Evolutionary conservation across 2,113 vertebrate species (phyloP), one percentile per base, ranked within the genome.

Genomic region (Poeciliopsis prolifica): DNA sequence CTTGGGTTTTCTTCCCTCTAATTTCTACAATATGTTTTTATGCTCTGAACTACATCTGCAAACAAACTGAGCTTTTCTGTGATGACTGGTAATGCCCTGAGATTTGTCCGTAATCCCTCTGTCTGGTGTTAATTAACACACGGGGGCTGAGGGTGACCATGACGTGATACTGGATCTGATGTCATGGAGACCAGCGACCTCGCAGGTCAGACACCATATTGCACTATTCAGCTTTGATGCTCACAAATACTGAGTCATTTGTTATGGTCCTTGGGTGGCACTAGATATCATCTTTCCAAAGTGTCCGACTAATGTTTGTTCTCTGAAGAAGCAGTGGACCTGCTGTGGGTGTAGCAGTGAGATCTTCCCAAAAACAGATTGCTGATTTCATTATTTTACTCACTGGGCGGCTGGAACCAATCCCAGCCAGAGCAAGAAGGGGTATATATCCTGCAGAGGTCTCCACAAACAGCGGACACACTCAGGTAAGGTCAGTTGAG

Each of bases 101-200:
- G 90, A 87, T 87, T 87, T 81, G 83, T 91, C 86, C 82, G 48
- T 74, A 82, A 85, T 91, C 88, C 88, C 81, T 80, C 76, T 83
- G 84, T 90, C 91, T 94, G 93, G 85, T 90, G 88, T 89, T 93
- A 91, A 94, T 94, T 94, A 95, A 90, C 87, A 79, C 84, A 81
- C 79, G 13, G 81, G 80, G 89, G 81, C 86, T 73, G 77, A 89
- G 91, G 92, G 85, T 90, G 88, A 91, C 90, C 88, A 87, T 91
- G 90, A 93, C 86, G 90, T 89, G 88, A 91, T 90, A 42, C 83
- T 79, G 66, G 79, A 63, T 87, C 88, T 93, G 93, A 92, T 93
- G 91, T 94, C 93, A 94, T 91, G 85, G 85, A 84, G 88, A 92
- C 83, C 86, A 68, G 77, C 83, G 77, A 87, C 88, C 86, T 87